Conservation (phyloP, 64 coral and sea anemone species). For the Montipora cactus region DNA sequence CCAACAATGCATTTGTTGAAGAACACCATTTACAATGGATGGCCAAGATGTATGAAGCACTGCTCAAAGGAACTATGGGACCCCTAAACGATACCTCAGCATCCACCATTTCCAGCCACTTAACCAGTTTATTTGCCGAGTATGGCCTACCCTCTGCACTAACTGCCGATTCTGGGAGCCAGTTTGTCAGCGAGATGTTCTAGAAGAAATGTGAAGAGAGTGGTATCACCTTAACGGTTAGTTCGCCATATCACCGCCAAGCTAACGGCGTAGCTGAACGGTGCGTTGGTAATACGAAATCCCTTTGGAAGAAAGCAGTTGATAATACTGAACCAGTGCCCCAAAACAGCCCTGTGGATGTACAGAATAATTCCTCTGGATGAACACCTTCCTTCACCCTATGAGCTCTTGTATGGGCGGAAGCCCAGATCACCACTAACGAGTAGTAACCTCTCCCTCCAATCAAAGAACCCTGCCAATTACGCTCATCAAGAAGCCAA, state of each 20-base stretch:
- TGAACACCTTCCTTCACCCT: constrained; percentile 69
- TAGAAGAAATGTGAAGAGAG: constrained; percentile 56
- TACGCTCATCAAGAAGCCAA: constrained; percentile 50
- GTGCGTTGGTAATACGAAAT: constrained; percentile 53
- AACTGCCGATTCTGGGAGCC: no score
- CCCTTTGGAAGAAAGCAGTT: constrained; percentile 66
- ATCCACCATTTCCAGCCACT: no score
- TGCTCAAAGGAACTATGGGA: no score
- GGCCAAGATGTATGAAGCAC: no score
- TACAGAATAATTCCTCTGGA: constrained; percentile 68
- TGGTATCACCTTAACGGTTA: constrained; percentile 55
- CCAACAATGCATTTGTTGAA: no score
- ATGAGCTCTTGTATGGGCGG: constrained; percentile 64
- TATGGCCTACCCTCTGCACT: no score
- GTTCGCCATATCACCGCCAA: constrained; percentile 82
- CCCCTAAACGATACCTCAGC: no score
- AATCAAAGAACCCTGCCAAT: constrained; percentile 43
- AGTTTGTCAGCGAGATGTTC: constrained; percentile 7
- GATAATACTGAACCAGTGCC: constrained; percentile 46
- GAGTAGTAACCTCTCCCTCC: constrained; percentile 15
- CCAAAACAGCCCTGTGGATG: constrained; percentile 72
- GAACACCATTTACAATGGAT: no score
- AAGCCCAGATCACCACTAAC: constrained; percentile 56
- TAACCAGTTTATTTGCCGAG: no score
- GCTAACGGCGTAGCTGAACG: constrained; percentile 63